phyloP scores from a whole-genome alignment of 2,113 vertebrate species.

The Vireo altiloquus region DNA sequence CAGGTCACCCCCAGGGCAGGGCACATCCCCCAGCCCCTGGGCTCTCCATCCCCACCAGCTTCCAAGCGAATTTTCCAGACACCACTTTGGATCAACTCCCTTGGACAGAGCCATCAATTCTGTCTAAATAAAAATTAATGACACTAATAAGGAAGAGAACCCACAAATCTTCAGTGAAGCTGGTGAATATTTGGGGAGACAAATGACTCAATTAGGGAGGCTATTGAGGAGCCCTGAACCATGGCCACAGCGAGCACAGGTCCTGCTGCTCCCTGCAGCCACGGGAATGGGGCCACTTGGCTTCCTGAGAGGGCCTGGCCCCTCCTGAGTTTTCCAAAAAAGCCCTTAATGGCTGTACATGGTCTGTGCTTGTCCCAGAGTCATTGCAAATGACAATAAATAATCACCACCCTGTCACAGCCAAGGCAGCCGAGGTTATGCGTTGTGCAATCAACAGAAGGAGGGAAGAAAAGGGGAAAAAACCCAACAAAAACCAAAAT shows the following conservation, averaged over 20 bases:
- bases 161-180: neutral
- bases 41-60: neutral
- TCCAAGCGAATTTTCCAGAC: neutral
- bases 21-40: rapidly evolving
- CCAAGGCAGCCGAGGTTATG: neutral
- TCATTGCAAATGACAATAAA: neutral
- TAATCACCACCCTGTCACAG: neutral
- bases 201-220: slow-evolving; percentile 27
- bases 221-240: slow-evolving; percentile 17
- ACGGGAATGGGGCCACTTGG: neutral
- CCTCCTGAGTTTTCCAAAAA: neutral
- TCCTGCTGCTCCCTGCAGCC: neutral
- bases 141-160: slow-evolving; percentile 18
- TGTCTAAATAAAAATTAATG: slow-evolving; percentile 36
- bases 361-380: neutral
- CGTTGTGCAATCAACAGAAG: neutral
- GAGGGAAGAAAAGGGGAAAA: neutral
- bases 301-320: neutral
- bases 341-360: neutral
- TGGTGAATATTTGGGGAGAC: slow-evolving; percentile 15
- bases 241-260: neutral
- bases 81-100: neutral
- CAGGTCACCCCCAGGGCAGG: neutral
- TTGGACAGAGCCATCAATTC: neutral
- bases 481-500: rapidly evolving